These are phyloP conservation scores for Bradypodion pumilum DNA, from an alignment of 2,797 vertebrate genomes.

Conservation along the genomic window DNA sequence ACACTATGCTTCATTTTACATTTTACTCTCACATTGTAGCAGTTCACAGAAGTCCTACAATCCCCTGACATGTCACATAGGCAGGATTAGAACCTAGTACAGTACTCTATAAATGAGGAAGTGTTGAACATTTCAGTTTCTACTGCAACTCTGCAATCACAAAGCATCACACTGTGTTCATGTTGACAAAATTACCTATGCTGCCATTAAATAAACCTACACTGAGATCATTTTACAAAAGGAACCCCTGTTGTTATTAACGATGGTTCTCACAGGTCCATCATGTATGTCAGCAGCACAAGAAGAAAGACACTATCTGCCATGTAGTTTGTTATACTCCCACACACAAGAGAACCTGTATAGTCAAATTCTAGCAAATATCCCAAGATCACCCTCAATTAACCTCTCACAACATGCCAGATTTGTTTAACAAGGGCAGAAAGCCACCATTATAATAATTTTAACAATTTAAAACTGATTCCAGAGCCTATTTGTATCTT, in stretches of 20 bases:
- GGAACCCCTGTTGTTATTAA: constrained; percentile 24
- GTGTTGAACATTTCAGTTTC: constrained; percentile 15
- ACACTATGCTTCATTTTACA: rapidly evolving
- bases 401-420: constrained; percentile 42
- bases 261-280: constrained; percentile 23
- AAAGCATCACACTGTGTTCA: background rate
- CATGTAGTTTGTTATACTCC: background rate
- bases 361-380: constrained; percentile 25
- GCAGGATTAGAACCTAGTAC: constrained; percentile 41
- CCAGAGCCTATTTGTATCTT: constrained; percentile 33
- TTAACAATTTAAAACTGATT: constrained; percentile 35
- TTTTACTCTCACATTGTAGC: constrained; percentile 16
- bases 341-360: constrained; percentile 21
- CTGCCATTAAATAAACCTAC: constrained; percentile 29
- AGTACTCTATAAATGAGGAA: background rate
- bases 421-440: constrained; percentile 17
- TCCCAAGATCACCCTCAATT: background rate
- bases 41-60: background rate
- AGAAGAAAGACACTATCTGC: background rate
- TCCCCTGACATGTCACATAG: background rate
- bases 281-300: constrained; percentile 16
- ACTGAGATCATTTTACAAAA: constrained; percentile 20
- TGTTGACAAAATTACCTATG: constrained; percentile 3
- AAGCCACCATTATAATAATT: background rate
- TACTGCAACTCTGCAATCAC: background rate